Evolutionary conservation across 2,797 vertebrate genomes (phyloP).

Genomic region (Spatula clypeata): DNA sequence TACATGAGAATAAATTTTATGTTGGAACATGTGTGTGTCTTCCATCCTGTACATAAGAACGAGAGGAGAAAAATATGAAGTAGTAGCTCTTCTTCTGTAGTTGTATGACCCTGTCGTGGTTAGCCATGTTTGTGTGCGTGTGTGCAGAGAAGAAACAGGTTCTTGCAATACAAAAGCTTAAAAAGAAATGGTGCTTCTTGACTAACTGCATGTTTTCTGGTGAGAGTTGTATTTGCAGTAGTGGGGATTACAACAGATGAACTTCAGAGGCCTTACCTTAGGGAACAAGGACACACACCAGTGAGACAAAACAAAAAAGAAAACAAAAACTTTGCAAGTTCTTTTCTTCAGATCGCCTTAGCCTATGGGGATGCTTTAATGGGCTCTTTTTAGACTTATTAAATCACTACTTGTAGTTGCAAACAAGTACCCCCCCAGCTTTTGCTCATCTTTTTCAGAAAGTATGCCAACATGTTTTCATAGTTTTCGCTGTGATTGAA

Average conservation of each 20-base stretch:
- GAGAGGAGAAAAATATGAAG: background rate
- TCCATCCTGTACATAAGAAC: background rate
- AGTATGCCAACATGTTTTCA: background rate
- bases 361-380: background rate
- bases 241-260: background rate
- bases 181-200: background rate
- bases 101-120: background rate
- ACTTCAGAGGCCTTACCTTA: background rate
- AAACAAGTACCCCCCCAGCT: background rate
- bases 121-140: background rate
- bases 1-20: background rate
- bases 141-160: background rate
- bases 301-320: background rate
- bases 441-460: background rate
- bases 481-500: background rate
- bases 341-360: background rate
- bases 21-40: background rate
- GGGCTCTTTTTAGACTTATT: background rate
- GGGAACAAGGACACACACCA: background rate
- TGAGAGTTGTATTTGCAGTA: rapidly evolving
- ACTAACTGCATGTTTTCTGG: background rate
- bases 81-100: background rate
- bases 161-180: background rate
- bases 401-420: background rate
- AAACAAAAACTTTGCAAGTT: background rate